phyloP scores from a whole-genome alignment of 2,797 vertebrate species.

The Xyrichtys novacula region DNA sequence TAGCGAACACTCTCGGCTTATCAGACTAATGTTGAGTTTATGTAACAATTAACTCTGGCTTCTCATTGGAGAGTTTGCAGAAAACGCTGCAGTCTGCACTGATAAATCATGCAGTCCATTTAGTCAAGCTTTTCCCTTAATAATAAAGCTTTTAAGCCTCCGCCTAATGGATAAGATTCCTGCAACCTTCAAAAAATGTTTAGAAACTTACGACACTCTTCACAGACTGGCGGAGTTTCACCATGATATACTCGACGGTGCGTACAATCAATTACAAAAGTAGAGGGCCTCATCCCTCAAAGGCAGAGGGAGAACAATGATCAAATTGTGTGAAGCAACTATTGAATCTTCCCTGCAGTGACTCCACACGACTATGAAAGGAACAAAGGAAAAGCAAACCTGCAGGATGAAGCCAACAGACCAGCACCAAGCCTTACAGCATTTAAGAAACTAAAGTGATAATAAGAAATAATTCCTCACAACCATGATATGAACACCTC shows the following conservation, averaged over 20 bases:
- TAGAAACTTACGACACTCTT: slow-evolving; percentile 1
- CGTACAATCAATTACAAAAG: slow-evolving; percentile 10
- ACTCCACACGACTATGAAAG: background rate
- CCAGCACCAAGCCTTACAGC: background rate
- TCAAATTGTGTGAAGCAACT: slow-evolving; percentile 3
- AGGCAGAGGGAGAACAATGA: background rate
- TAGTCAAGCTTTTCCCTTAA: slow-evolving; percentile 30
- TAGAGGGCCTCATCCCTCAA: background rate
- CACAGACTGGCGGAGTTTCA: slow-evolving; percentile 4
- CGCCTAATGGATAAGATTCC: slow-evolving; percentile 36
- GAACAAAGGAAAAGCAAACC: slow-evolving; percentile 2
- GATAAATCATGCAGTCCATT: slow-evolving; percentile 31
- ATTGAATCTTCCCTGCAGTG: slow-evolving; percentile 10
- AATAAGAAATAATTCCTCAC: slow-evolving; percentile 18
- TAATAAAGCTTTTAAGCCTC: slow-evolving; percentile 50
- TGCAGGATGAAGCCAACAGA: slow-evolving; percentile 20
- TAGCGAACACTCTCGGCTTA: slow-evolving; percentile 3
- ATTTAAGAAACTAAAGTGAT: background rate
- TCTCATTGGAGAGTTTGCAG: slow-evolving; percentile 32
- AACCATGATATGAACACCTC: slow-evolving; percentile 15
- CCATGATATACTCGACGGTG: slow-evolving; percentile 10
- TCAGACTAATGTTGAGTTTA: slow-evolving; percentile 19
- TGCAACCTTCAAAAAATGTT: slow-evolving; percentile 20
- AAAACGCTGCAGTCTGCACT: slow-evolving; percentile 11
- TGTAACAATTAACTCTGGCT: slow-evolving; percentile 31